Percentiles rank a stretch among this genome's conserved stretches.
Conservation (phyloP, 2,113 vertebrate genomes). For the Datnioides undecimradiatus region DNA sequence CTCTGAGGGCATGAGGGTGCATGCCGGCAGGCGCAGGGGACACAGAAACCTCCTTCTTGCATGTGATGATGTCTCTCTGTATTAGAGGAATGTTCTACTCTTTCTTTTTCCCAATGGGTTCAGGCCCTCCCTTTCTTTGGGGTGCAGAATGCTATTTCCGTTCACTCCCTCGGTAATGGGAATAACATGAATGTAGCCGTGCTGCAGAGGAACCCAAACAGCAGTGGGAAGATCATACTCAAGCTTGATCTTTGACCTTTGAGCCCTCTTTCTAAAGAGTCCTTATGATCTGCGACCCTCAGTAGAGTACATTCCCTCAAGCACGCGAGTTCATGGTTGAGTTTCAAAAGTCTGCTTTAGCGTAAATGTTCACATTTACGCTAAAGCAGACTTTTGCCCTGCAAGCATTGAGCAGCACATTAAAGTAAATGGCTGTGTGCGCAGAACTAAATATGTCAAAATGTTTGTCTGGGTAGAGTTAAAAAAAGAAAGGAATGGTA, state of each 20-base stretch:
- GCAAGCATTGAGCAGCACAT: conserved; percentile 17
- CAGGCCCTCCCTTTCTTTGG: conserved; percentile 48
- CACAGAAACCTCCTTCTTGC: conserved; percentile 49
- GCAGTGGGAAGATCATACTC: conserved; percentile 61
- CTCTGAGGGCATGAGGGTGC: conserved; percentile 41
- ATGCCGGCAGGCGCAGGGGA: conserved; percentile 44
- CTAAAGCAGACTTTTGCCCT: no score
- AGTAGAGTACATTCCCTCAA: conserved; percentile 49
- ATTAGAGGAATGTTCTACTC: conserved; percentile 60
- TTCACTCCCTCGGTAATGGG: conserved; percentile 58
- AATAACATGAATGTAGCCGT: conserved; percentile 60
- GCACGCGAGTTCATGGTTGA: conserved; percentile 50
- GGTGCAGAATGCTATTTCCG: conserved; percentile 71
- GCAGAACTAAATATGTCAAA: conserved; percentile 39
- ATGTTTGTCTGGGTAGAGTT: conserved; percentile 8
- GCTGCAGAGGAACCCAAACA: conserved; percentile 53
- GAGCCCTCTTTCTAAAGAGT: conserved; percentile 55
- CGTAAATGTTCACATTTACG: conserved; percentile 40
- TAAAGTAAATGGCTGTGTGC: conserved; percentile 40
- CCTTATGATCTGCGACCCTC: conserved; percentile 61
- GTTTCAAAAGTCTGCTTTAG: conserved; percentile 56
- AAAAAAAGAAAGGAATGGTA: neutral
- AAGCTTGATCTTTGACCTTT: conserved; percentile 62
- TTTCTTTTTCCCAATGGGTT: conserved; percentile 37
- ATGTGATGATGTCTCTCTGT: conserved; percentile 53